phyloP scores from a whole-genome alignment of 2,797 vertebrate species.

The Acrocephalus scirpaceus region DNA sequence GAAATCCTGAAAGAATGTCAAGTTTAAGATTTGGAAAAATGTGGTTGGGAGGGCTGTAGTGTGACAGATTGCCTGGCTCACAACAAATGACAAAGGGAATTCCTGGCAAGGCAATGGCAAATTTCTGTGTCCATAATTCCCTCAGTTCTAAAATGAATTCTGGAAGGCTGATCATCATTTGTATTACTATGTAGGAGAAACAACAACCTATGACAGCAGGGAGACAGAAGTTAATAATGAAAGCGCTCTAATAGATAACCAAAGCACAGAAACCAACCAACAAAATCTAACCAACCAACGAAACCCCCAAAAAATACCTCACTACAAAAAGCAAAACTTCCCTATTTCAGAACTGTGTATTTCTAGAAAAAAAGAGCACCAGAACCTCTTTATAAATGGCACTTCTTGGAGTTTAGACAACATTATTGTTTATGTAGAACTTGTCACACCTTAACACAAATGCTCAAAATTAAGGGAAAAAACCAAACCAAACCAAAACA shows the following conservation, averaged over 20 bases:
- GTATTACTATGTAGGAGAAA: neutral
- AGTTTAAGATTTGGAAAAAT: neutral
- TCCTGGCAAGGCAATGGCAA: neutral
- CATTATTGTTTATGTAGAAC: neutral
- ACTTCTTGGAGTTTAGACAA: neutral
- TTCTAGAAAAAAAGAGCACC: neutral
- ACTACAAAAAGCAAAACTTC: neutral
- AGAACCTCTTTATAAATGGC: neutral
- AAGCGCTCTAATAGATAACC: neutral
- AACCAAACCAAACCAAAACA: neutral
- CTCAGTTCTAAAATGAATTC: neutral
- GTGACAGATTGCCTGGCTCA: neutral
- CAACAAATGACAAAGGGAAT: neutral
- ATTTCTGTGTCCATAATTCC: neutral
- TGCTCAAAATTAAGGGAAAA: neutral
- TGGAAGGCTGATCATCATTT: neutral
- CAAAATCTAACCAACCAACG: neutral
- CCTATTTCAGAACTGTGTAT: neutral
- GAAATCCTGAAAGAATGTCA: neutral
- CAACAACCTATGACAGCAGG: neutral
- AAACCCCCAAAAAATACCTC: accelerated
- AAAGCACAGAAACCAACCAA: neutral
- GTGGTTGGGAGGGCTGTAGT: neutral
- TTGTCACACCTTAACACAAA: neutral
- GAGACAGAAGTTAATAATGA: neutral